phyloP scores from a whole-genome alignment of 2,888 invertebrate species.

The Capitulum mitella region DNA sequence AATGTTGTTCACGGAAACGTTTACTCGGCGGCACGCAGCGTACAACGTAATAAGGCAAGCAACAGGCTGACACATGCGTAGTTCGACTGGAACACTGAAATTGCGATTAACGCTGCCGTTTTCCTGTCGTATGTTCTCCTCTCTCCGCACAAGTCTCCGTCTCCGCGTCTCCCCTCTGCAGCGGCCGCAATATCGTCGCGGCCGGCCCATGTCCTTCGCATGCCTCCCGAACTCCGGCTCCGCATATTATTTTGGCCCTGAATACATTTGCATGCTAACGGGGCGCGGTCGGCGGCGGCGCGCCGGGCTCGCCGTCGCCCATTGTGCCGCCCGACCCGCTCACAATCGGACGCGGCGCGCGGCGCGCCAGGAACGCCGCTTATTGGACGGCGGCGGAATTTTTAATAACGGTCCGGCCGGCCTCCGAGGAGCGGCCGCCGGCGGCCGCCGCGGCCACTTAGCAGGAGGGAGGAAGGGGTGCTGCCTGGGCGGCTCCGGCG shows the following conservation, averaged over 20 bases:
- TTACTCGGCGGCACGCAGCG: too few relatives aligned
- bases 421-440: not conserved
- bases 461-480: not conserved
- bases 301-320: not conserved
- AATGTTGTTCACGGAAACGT: too few relatives aligned
- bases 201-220: not conserved
- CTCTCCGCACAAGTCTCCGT: too few relatives aligned
- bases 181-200: not conserved
- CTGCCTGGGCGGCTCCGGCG: too few relatives aligned
- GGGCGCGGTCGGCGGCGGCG: not conserved
- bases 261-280: constrained; percentile 20
- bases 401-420: not conserved
- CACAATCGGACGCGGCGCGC: not conserved
- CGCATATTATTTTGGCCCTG: not conserved
- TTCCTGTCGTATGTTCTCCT: too few relatives aligned
- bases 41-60: too few relatives aligned
- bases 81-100: too few relatives aligned
- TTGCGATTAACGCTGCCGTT: too few relatives aligned
- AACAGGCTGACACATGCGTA: too few relatives aligned
- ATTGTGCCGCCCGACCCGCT: not conserved
- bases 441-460: not conserved
- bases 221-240: not conserved
- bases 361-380: constrained; percentile 7
- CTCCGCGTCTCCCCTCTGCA: not conserved
- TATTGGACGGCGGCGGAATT: constrained; percentile 14